Base-by-base conservation (phyloP, 2,797 vertebrate genomes). In the Brachymystax lenok region DNA sequence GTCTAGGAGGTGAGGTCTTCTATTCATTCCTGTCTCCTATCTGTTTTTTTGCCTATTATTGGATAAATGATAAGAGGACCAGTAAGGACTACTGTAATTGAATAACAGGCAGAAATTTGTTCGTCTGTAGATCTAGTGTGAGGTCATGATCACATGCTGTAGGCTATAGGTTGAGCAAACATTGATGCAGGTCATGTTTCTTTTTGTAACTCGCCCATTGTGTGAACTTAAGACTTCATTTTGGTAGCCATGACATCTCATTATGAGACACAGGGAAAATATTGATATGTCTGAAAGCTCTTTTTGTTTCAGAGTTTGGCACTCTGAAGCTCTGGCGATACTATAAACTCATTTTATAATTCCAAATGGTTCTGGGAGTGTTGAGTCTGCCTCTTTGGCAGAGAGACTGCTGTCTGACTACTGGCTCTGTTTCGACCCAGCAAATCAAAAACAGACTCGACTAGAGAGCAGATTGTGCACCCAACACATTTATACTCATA, bases 401-500 rank as follows among this genome's bases (percentile, higher is more conserved):
- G 83, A 82, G 19, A 73, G 56, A 74, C 70, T 71, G 80, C 73
- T 52, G 73, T 83, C 87, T 92, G 90, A 90, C 90, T 69, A 87
- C 84, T 80, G 73, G 56, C 59, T 63, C 10, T n/a, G n/a, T 63
- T 79, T 88, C 83, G 30, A 76, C 78, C 76, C 78, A 84, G 77
- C 86, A 90, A 93, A 94, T 92, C 82, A 88, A 88, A 92, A 88
- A 82, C 91, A 93, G 92, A 86, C 81, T 77, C 66, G 86, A 85
- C 84, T 87, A 82, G 83, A 91, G 80, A 86, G 75, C 79, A 82
- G 86, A 87, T 77, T 85, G 81, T 82, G 79, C 82, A 77, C 69
- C 74, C 67, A 86, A 83, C 79, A 81, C n/a, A 81, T 86, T 50
- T 71, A 80, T 64, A 72, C 61, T 28, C 61, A 72, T 64, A 19